A percentile compares a stretch with the other conserved stretches of the same genome.
These are phyloP conservation scores for Erebia ligea DNA, from an alignment of 2,888 invertebrate genomes.

Conservation along the genomic window DNA sequence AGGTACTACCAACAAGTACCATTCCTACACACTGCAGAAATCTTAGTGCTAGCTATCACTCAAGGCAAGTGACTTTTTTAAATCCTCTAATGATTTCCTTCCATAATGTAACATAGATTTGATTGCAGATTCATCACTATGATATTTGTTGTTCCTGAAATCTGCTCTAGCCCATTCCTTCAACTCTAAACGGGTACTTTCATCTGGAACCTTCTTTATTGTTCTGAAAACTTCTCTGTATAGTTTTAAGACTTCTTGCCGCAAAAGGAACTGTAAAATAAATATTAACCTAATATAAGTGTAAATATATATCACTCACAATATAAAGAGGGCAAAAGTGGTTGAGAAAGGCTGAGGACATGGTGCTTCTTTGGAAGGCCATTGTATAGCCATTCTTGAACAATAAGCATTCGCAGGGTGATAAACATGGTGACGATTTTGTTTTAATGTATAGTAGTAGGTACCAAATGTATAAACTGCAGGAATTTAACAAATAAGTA, in stretches of 20 bases:
- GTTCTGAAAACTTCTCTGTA: conserved; percentile 89
- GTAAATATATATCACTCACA: too few relatives aligned
- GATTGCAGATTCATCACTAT: conserved; percentile 88
- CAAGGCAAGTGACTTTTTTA: conserved; percentile 85
- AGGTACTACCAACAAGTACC: too few relatives aligned
- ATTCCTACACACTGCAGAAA: too few relatives aligned
- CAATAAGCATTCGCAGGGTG: too few relatives aligned
- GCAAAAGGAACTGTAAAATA: conserved; percentile 87
- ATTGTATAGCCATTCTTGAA: too few relatives aligned
- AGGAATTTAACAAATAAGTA: too few relatives aligned
- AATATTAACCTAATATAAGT: background rate
- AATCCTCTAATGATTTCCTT: conserved; percentile 86
- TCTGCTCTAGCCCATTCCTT: conserved; percentile 89
- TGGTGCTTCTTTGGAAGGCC: too few relatives aligned
- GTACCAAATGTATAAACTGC: too few relatives aligned
- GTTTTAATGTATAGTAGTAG: too few relatives aligned
- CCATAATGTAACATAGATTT: conserved; percentile 89
- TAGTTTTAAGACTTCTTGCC: conserved; percentile 89
- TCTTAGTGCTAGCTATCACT: conserved; percentile 64
- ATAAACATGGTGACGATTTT: too few relatives aligned
- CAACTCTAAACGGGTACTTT: conserved; percentile 85
- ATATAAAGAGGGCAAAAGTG: too few relatives aligned
- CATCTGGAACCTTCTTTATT: conserved; percentile 86
- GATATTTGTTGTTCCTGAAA: conserved; percentile 87
- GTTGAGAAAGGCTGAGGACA: too few relatives aligned